Evolutionary conservation across 2,888 invertebrate genomes (phyloP).

Genomic region (Platerodrilus igneus): DNA sequence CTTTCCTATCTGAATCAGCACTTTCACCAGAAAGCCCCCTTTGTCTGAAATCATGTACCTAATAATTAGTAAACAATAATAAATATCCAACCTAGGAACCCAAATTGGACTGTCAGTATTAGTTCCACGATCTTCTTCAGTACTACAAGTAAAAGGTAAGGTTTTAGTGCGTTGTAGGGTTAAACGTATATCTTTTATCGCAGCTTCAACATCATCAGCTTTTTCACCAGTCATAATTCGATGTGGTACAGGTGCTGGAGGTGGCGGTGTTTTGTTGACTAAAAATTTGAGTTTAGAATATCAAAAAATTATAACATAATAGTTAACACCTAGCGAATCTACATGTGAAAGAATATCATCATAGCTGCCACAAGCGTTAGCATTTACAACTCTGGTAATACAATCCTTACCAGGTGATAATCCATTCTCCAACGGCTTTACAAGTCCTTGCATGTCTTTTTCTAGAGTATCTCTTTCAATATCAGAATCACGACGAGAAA

Average conservation of each 20-base stretch:
- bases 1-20: slow-evolving; percentile 62
- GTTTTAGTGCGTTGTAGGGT: slow-evolving; percentile 70
- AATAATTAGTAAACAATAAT: slow-evolving; percentile 16
- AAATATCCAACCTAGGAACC: slow-evolving; percentile 63
- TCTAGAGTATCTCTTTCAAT: slow-evolving; percentile 65
- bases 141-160: slow-evolving; percentile 52
- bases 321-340: slow-evolving; percentile 40
- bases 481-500: slow-evolving; percentile 68
- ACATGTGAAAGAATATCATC: slow-evolving; percentile 43
- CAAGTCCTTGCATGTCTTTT: slow-evolving; percentile 36
- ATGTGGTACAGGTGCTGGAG: slow-evolving; percentile 72
- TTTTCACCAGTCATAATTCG: slow-evolving; percentile 50
- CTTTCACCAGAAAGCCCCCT: slow-evolving; percentile 52
- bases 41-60: slow-evolving; percentile 47
- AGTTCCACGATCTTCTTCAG: slow-evolving; percentile 48
- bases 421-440: slow-evolving; percentile 40
- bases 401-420: slow-evolving; percentile 38
- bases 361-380: slow-evolving; percentile 42
- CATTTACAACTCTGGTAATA: slow-evolving; percentile 39
- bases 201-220: slow-evolving; percentile 54
- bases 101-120: slow-evolving; percentile 61
- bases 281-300: slow-evolving; percentile 12
- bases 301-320: slow-evolving; percentile 11
- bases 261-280: slow-evolving; percentile 61
- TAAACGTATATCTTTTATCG: slow-evolving; percentile 78